A percentile compares a stretch with the other conserved stretches of the same genome.
phyloP scores from a whole-genome alignment of 2,113 vertebrate species.

The Hypocryptadius cinnamomeus region DNA sequence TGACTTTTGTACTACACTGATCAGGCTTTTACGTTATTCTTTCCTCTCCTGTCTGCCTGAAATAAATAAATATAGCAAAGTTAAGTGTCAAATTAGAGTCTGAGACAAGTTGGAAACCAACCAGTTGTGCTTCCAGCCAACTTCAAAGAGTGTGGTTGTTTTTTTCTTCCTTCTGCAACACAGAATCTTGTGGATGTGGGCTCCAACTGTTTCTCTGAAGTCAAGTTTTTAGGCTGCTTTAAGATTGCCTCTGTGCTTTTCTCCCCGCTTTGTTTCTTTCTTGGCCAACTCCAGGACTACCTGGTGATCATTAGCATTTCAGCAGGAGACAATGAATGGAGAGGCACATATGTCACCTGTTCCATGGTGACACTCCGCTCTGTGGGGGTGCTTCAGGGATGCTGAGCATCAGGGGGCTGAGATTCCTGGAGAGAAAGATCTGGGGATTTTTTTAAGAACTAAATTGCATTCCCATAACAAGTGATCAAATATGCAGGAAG shows the following conservation, averaged over 20 bases:
- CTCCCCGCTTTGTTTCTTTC: not conserved
- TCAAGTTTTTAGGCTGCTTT: not conserved
- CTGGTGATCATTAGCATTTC: not conserved
- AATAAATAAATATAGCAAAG: not conserved
- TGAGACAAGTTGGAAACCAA: not conserved
- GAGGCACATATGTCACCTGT: not conserved
- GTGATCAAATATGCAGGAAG: not conserved
- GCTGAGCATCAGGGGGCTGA: not conserved
- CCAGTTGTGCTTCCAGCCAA: not conserved
- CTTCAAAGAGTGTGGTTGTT: not conserved
- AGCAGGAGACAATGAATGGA: not conserved
- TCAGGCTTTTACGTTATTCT: not conserved
- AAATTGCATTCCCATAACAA: not conserved
- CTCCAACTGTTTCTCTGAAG: conserved; percentile 35
- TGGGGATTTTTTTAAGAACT: not conserved
- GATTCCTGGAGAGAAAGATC: not conserved
- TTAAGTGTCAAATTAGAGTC: not conserved
- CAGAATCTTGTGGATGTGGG: not conserved
- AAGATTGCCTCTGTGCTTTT: not conserved
- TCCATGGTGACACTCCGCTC: not conserved
- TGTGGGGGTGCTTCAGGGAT: not conserved
- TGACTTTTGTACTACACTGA: not conserved
- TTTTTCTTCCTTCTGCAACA: not conserved
- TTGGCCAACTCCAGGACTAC: not conserved
- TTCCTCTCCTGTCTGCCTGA: not conserved